Base-by-base conservation (phyloP, 1,140 invertebrate genomes). In the Drosophila orosa region DNA sequence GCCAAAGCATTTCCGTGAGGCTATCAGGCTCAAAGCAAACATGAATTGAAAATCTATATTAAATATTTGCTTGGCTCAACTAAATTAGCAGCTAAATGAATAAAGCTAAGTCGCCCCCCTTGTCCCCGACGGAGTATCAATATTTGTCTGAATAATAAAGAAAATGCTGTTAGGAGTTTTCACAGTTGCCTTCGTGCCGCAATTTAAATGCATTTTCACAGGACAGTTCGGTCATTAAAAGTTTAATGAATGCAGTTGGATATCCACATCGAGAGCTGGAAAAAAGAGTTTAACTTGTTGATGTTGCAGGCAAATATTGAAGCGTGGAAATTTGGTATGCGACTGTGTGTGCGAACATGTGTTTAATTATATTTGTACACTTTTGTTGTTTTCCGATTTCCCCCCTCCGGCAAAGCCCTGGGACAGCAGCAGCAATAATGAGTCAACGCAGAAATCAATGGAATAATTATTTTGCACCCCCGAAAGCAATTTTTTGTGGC, bases 261-360 rank as follows among this genome's bases (percentile, higher is more conserved):
- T 25, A 56, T 52, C 24, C 39, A 39, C 17, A 62, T 73, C 62
- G 45, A 35, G 33, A 22, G 19, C 17, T 12, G 29, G 13, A 59
- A 56, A 58, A 62, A 68, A 50, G 55, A 67, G n/a, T 80, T 84
- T 80, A 80, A 85, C 81, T 85, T 85, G 81, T 80, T 84, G 81
- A 80, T 84, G 63, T 74, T 71, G 50, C 71, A 55, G 35, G 62
- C 73, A 80, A 80, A 84, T 69, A 80, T 58, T 56, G 42, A 50
- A 39, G 39, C 42, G 62, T 44, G 42, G 44, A 19, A 45, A 50
- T 40, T 22, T 7, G n/a, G 24, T 40, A 22, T 42, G 42, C 35
- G 22, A 17, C 5, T 58, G 31, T 68, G 55, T 50, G 47, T 22
- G 15, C 40, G 27, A 69, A 78, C 56, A 75, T 66, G 45, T 75